phyloP scores from a whole-genome alignment of 2,797 vertebrate species.

The Poeciliopsis turneri region DNA sequence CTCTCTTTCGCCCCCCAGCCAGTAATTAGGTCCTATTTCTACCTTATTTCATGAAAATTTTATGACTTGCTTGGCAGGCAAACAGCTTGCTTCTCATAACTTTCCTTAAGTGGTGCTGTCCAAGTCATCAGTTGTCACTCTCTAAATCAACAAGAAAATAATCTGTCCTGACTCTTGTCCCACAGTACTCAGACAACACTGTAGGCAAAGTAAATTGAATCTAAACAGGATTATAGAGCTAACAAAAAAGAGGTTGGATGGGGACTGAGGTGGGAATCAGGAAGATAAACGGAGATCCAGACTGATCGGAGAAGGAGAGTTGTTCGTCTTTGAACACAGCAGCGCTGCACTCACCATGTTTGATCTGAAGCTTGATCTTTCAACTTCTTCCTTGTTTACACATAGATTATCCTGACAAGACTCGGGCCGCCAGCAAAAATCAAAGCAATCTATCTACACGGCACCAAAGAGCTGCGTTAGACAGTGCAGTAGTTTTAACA shows the following conservation, averaged over 20 bases:
- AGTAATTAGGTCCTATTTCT: neutral
- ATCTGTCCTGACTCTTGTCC: constrained; percentile 14
- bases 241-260: constrained; percentile 17
- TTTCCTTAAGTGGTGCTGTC: constrained; percentile 38
- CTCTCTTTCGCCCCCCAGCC: neutral
- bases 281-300: constrained; percentile 55
- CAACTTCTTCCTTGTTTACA: constrained; percentile 64
- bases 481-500: constrained; percentile 13
- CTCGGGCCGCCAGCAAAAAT: constrained; percentile 40
- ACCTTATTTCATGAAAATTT: neutral
- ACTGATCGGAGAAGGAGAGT: constrained; percentile 41
- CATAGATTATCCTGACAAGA: constrained; percentile 58
- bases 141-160: constrained; percentile 34
- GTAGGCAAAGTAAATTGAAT: constrained; percentile 26
- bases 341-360: constrained; percentile 36
- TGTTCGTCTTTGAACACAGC: constrained; percentile 64
- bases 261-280: constrained; percentile 9
- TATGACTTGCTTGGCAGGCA: constrained; percentile 31
- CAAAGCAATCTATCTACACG: constrained; percentile 45
- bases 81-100: constrained; percentile 54
- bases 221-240: constrained; percentile 27
- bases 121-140: constrained; percentile 33
- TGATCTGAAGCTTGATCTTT: constrained; percentile 66
- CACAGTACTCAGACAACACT: constrained; percentile 14
- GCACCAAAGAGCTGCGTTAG: constrained; percentile 14